phyloP scores from a whole-genome alignment of 2,797 vertebrate species.

The Brachymystax lenok region DNA sequence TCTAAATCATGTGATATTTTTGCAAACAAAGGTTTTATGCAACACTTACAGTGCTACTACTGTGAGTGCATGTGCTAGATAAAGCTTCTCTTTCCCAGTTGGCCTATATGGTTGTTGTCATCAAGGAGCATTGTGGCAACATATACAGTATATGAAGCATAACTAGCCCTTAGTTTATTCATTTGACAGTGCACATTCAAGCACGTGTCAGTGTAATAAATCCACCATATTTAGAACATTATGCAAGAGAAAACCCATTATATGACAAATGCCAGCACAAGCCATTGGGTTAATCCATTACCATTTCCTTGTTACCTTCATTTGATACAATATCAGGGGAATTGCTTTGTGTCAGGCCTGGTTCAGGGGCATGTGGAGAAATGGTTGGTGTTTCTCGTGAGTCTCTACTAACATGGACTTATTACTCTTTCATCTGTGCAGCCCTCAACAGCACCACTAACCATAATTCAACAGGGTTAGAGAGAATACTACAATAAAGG shows the following conservation, averaged over 20 bases:
- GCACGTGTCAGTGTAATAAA: slow-evolving; percentile 46
- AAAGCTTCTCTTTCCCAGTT: too few species aligned
- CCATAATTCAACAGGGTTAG: slow-evolving; percentile 51
- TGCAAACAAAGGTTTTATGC: background rate
- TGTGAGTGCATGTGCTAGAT: too few species aligned
- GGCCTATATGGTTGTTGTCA: too few species aligned
- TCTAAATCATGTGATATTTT: background rate
- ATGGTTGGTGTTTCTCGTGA: slow-evolving; percentile 20
- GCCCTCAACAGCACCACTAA: slow-evolving; percentile 31
- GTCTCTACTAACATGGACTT: slow-evolving; percentile 56
- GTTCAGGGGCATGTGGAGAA: slow-evolving; percentile 44
- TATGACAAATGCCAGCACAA: slow-evolving; percentile 27
- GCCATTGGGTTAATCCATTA: slow-evolving; percentile 35
- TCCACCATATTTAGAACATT: slow-evolving; percentile 57
- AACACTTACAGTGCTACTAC: background rate
- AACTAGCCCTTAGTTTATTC: slow-evolving; percentile 40
- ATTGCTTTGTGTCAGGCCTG: slow-evolving; percentile 57
- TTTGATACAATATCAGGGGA: slow-evolving; percentile 62
- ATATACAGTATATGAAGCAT: slow-evolving; percentile 22
- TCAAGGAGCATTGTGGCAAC: too few species aligned
- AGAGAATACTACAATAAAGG: background rate
- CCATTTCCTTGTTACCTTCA: slow-evolving; percentile 16
- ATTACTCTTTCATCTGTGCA: slow-evolving; percentile 49
- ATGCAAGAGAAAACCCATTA: slow-evolving; percentile 37
- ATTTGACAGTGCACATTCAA: slow-evolving; percentile 10